A percentile compares a stretch with the other conserved stretches of the same genome.
Evolutionary conservation across 2,797 vertebrate genomes (phyloP).

Genomic region (Eidolon dupreanum): DNA sequence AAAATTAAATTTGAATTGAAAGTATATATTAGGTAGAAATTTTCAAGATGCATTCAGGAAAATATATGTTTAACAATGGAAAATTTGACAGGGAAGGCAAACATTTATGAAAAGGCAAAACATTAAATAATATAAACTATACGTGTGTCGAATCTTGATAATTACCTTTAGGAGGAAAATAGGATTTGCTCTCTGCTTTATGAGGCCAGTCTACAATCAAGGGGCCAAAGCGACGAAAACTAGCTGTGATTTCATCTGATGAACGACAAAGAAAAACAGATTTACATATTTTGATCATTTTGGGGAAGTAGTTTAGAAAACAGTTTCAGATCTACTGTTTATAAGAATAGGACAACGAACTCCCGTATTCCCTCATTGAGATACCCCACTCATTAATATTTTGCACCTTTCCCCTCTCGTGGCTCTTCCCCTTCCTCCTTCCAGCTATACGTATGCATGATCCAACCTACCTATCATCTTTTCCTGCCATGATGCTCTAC

Average conservation of each 20-base stretch:
- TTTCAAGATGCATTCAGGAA: slow-evolving; percentile 46
- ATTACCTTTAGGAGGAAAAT: slow-evolving; percentile 99
- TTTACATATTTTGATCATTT: slow-evolving; percentile 12
- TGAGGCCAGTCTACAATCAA: slow-evolving; percentile 99
- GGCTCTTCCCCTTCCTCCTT: background rate
- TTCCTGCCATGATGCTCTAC: background rate
- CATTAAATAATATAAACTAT: background rate
- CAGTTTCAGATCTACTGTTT: background rate
- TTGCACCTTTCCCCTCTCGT: background rate
- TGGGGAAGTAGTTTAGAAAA: background rate
- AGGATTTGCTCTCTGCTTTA: slow-evolving; percentile 99
- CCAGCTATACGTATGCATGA: background rate
- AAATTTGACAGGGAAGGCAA: background rate
- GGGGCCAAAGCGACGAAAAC: slow-evolving; percentile 98
- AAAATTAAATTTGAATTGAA: slow-evolving; percentile 44
- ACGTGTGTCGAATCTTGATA: slow-evolving; percentile 8
- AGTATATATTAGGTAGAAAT: slow-evolving; percentile 30
- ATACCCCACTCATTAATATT: background rate
- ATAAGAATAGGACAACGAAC: background rate
- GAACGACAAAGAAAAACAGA: slow-evolving; percentile 26
- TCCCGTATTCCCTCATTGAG: background rate
- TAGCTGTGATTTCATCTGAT: slow-evolving; percentile 98
- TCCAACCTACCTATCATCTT: background rate
- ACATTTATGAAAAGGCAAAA: background rate
- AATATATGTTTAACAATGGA: slow-evolving; percentile 12